Conservation (phyloP, 2,113 vertebrate genomes). For the Crotophaga sulcirostris region DNA sequence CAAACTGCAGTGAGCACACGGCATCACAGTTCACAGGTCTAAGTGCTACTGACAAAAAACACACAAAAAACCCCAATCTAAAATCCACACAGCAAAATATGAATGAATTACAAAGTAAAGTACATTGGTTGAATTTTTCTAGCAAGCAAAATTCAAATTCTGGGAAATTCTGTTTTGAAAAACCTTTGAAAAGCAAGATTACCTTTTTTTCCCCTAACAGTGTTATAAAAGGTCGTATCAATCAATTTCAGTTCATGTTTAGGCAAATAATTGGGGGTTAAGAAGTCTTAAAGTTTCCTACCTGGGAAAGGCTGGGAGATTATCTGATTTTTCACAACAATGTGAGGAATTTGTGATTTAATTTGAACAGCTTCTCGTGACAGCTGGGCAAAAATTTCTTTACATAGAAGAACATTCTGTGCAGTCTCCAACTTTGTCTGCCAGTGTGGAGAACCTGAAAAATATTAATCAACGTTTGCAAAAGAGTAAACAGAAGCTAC, state of each 20-base stretch:
- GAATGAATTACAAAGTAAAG: background rate
- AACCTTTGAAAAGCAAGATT: background rate
- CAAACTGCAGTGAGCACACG: background rate
- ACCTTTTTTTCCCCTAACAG: background rate
- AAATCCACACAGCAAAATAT: background rate
- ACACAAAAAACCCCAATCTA: background rate
- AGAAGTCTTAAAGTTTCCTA: conserved; percentile 42
- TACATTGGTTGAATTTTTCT: background rate
- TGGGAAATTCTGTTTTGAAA: background rate
- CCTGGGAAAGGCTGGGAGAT: conserved; percentile 98
- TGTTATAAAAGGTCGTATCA: background rate
- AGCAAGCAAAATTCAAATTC: background rate
- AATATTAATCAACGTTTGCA: background rate
- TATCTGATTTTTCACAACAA: conserved; percentile 99
- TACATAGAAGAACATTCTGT: conserved; percentile 95
- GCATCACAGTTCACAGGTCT: background rate
- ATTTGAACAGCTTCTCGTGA: conserved; percentile 98
- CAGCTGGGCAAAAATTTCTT: conserved; percentile 97
- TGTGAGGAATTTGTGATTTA: conserved; percentile 97
- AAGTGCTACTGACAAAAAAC: background rate
- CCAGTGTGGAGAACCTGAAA: conserved; percentile 89
- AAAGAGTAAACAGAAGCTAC: background rate
- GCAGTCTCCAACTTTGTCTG: conserved; percentile 93
- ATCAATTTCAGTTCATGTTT: background rate
- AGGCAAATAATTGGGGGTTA: background rate